Percentiles rank a stretch among this genome's conserved stretches.
Evolutionary conservation across 2,888 invertebrate genomes (phyloP).

Genomic region (Agapostemon virescens): DNA sequence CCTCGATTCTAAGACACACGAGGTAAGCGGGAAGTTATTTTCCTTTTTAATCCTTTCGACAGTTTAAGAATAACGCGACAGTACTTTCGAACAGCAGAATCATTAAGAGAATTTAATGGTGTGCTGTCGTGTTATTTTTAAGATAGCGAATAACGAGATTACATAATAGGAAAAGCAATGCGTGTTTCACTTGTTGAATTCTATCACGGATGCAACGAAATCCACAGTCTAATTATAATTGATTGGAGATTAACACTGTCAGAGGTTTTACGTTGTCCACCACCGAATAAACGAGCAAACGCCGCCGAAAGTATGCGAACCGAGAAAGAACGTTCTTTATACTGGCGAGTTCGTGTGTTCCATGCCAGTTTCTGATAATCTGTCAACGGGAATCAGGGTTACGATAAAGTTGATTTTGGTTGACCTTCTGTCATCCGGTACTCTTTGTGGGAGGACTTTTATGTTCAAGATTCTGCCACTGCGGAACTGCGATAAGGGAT

Average conservation of each 20-base stretch:
- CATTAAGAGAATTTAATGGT: background rate
- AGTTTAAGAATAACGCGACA: background rate
- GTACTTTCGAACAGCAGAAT: too few relatives aligned
- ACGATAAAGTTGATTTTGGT: slow-evolving; percentile 66
- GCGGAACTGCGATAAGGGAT: slow-evolving; percentile 47
- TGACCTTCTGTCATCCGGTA: slow-evolving; percentile 55
- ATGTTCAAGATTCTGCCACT: slow-evolving; percentile 57
- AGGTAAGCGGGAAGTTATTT: background rate
- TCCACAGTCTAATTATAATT: background rate
- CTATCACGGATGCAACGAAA: background rate
- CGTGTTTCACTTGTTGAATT: background rate
- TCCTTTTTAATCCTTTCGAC: background rate
- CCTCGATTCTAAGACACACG: background rate
- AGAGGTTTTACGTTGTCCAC: background rate
- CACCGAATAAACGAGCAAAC: background rate
- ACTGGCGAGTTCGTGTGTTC: slow-evolving; percentile 52
- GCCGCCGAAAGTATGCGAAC: background rate
- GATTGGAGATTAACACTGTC: background rate
- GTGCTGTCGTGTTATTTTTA: background rate
- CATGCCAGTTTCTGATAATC: slow-evolving; percentile 53
- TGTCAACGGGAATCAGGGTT: slow-evolving; percentile 54
- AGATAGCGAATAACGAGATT: background rate
- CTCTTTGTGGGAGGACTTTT: slow-evolving; percentile 31
- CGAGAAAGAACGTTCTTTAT: slow-evolving; percentile 31
- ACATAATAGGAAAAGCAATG: background rate